Conservation (phyloP, 1,140 invertebrate genomes). For the Hestina assimilis region DNA sequence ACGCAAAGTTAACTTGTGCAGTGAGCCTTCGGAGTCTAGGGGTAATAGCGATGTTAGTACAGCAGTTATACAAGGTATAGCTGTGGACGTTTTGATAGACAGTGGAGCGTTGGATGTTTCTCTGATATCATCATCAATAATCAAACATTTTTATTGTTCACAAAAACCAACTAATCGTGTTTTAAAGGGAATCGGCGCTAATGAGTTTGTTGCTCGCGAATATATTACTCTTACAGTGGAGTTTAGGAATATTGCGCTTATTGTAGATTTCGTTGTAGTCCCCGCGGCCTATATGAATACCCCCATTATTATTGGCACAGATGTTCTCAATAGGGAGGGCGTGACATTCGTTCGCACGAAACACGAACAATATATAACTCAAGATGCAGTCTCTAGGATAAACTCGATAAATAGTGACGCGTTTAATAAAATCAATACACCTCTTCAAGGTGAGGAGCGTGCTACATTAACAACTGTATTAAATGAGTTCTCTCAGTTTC, state of each 20-base stretch:
- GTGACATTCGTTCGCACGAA: constrained; percentile 29
- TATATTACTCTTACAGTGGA: constrained; percentile 24
- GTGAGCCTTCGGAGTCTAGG: background rate
- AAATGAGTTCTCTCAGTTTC: constrained; percentile 25
- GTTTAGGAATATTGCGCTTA: constrained; percentile 18
- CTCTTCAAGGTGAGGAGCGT: constrained; percentile 2
- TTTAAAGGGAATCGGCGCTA: background rate
- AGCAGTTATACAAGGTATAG: constrained; percentile 1
- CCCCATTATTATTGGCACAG: constrained; percentile 31
- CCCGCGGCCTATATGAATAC: constrained; percentile 13
- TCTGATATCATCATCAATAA: background rate
- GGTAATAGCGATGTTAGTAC: background rate
- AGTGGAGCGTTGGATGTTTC: constrained; percentile 1
- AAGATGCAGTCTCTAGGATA: background rate
- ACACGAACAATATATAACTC: constrained; percentile 1
- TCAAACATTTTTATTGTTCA: background rate
- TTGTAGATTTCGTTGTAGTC: constrained; percentile 30
- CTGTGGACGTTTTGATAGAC: constrained; percentile 5
- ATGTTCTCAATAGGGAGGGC: constrained; percentile 32
- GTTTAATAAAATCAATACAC: constrained; percentile 2
- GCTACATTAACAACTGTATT: constrained; percentile 11
- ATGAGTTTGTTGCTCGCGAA: background rate
- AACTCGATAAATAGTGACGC: background rate
- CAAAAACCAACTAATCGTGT: background rate
- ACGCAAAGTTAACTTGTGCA: background rate